These are phyloP conservation scores for Drosophila sulfurigaster DNA, from an alignment of 1,140 invertebrate species.

Conservation along the genomic window DNA sequence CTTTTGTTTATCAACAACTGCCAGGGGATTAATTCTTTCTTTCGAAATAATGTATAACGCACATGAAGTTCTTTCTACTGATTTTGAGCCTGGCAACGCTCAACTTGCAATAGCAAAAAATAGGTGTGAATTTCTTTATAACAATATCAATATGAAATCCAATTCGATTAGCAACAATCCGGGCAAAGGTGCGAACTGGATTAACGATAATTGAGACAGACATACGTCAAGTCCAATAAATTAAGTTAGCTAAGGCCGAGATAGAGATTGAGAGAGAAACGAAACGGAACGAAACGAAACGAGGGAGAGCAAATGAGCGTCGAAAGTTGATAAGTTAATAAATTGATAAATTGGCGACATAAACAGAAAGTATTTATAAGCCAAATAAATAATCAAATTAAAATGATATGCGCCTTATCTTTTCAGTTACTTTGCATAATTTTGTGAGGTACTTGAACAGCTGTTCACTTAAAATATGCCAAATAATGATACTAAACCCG, in stretches of 20 bases:
- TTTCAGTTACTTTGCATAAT: not conserved
- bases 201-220: constrained; percentile 56
- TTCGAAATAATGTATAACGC: constrained; percentile 28
- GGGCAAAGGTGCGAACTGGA: constrained; percentile 50
- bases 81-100: constrained; percentile 43
- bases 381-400: not conserved
- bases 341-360: not conserved
- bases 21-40: constrained; percentile 9
- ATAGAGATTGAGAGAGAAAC: not conserved
- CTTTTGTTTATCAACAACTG: constrained; percentile 50
- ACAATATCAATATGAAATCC: constrained; percentile 53
- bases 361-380: constrained; percentile 6
- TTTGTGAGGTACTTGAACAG: no score
- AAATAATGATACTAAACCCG: no score
- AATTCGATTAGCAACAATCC: constrained; percentile 53
- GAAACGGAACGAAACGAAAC: not conserved
- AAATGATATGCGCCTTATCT: not conserved
- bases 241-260: constrained; percentile 26
- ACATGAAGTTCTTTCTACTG: constrained; percentile 19
- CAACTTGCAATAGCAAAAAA: constrained; percentile 40
- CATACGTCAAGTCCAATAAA: constrained; percentile 40
- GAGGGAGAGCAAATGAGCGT: not conserved
- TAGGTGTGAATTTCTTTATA: constrained; percentile 72
- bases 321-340: constrained; percentile 36
- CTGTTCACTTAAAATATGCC: no score